phyloP scores from a whole-genome alignment of 1,140 invertebrate species.

The Heliconius melpomene region DNA sequence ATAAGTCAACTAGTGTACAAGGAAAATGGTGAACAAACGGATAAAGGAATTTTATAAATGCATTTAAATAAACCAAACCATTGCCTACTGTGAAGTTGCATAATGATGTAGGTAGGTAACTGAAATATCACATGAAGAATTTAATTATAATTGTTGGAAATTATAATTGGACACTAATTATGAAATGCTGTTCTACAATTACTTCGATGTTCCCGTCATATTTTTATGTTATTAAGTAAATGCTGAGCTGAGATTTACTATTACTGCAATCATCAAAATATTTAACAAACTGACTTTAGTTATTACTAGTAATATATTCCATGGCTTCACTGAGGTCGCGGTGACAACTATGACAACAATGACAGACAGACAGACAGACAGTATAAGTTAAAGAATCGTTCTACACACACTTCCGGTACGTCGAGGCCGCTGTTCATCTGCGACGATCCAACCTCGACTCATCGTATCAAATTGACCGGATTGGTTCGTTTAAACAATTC shows the following conservation, averaged over 20 bases:
- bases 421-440: slow-evolving; percentile 9
- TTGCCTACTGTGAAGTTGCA: background rate
- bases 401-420: background rate
- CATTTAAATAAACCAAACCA: background rate
- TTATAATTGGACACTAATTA: background rate
- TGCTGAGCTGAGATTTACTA: no score
- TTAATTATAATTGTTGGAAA: background rate
- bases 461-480: background rate
- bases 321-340: no score
- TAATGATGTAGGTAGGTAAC: no score
- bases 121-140: background rate
- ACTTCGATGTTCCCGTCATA: no score
- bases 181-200: background rate
- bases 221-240: no score
- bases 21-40: background rate
- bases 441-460: background rate
- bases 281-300: no score
- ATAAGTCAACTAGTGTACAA: background rate
- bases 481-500: slow-evolving; percentile 7
- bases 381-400: background rate
- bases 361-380: background rate
- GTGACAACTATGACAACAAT: background rate
- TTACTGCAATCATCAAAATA: no score
- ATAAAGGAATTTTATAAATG: background rate
- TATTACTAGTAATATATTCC: no score